phyloP scores from a whole-genome alignment of 2,113 vertebrate genomes.

The Epinephelus cyanopodus region DNA sequence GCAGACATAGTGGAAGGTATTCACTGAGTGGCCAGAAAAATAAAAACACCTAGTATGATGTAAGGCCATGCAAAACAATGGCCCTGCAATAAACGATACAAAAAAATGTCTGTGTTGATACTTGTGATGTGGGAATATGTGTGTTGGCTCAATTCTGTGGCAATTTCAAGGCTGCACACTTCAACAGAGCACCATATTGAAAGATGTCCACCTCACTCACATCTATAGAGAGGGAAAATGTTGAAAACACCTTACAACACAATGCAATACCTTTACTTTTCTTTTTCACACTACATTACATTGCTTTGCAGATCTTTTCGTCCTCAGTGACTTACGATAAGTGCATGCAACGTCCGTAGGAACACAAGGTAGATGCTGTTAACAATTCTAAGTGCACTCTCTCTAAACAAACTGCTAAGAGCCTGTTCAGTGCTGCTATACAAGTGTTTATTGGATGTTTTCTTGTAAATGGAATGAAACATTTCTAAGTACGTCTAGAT shows the following conservation, averaged over 20 bases:
- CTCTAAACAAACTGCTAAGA: not conserved
- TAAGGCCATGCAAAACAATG: conserved; percentile 11
- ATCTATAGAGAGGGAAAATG: not conserved
- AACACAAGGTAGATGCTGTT: not conserved
- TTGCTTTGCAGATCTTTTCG: not conserved
- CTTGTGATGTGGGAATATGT: not conserved
- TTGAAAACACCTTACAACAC: not conserved
- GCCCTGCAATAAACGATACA: not conserved
- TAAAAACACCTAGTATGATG: conserved; percentile 30
- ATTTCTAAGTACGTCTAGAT: not conserved
- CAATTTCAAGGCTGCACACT: not conserved
- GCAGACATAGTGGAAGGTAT: not conserved
- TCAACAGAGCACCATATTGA: not conserved
- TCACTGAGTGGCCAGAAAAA: not conserved
- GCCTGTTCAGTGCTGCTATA: not conserved
- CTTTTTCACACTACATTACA: not conserved
- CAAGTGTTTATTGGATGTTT: not conserved
- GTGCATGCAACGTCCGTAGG: not conserved
- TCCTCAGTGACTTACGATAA: not conserved
- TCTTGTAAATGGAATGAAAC: not conserved
- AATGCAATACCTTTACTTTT: no score
- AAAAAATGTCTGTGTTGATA: not conserved
- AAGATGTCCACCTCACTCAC: not conserved
- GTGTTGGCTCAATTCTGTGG: not conserved
- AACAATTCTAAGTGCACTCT: not conserved